A percentile compares a stretch with the other conserved stretches of the same genome.
phyloP scores from a whole-genome alignment of 2,797 vertebrate species.

The Acanthis flammea region DNA sequence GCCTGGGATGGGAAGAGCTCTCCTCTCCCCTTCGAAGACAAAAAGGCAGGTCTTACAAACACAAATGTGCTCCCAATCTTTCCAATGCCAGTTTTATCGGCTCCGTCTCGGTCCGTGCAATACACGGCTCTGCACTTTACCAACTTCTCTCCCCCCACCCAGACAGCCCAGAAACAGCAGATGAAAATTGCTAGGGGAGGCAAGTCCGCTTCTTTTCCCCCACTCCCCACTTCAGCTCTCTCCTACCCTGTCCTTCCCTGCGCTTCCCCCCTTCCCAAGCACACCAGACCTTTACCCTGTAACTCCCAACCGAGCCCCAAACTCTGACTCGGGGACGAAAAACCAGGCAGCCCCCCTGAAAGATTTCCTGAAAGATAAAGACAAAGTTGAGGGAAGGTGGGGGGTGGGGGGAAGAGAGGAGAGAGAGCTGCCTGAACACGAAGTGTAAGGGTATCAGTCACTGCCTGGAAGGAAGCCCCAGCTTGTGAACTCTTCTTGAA shows the following conservation, averaged over 20 bases:
- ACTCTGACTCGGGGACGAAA: conserved; percentile 6
- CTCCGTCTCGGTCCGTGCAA: neutral
- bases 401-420: conserved; percentile 42
- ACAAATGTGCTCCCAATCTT: neutral
- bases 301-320: neutral
- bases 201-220: neutral
- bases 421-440: conserved; percentile 78
- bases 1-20: conserved; percentile 25
- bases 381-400: conserved; percentile 53
- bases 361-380: conserved; percentile 68
- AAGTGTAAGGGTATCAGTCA: conserved; percentile 84
- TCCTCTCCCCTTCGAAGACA: neutral
- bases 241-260: neutral
- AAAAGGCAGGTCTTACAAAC: neutral
- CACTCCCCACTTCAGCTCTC: neutral
- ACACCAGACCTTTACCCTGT: neutral
- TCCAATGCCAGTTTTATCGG: neutral
- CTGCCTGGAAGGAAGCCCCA: conserved; percentile 85
- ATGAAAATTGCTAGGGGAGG: conserved; percentile 2
- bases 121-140: conserved; percentile 1
- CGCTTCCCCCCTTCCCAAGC: neutral
- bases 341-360: conserved; percentile 39
- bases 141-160: neutral
- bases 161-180: neutral
- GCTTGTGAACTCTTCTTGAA: conserved; percentile 99